These are phyloP conservation scores for Eidolon helvum DNA, from an alignment of 2,113 vertebrate species.

Conservation along the genomic window DNA sequence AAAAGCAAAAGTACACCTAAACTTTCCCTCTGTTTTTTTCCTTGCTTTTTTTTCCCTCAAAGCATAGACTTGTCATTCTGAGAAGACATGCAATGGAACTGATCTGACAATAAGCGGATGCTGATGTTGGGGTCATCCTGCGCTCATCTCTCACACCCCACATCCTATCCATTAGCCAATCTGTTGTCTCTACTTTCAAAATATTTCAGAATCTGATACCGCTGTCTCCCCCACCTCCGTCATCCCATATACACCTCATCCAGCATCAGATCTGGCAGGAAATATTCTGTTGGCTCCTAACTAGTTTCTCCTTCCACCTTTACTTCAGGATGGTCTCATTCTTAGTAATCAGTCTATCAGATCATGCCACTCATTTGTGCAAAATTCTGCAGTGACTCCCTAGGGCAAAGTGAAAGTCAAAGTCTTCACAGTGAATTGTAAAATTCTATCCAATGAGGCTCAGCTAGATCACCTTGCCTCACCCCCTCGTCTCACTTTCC, in stretches of 20 bases:
- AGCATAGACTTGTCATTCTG: background rate
- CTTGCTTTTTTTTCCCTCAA: background rate
- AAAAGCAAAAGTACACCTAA: conserved; percentile 41
- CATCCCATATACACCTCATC: too few species aligned
- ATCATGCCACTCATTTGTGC: background rate
- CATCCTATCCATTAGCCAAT: background rate
- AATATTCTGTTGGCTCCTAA: background rate
- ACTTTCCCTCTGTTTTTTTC: background rate
- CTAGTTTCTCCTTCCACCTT: background rate
- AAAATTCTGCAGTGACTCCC: background rate
- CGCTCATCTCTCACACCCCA: background rate
- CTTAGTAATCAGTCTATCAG: background rate
- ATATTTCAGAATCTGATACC: background rate
- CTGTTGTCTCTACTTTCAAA: background rate
- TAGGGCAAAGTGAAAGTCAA: background rate
- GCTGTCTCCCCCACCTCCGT: background rate
- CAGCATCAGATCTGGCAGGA: background rate
- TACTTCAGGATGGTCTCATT: background rate
- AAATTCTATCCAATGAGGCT: background rate
- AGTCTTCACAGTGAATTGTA: background rate
- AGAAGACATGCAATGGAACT: background rate
- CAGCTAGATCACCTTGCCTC: background rate
- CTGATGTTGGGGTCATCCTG: background rate
- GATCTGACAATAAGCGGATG: background rate
- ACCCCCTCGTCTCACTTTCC: background rate